phyloP scores from a whole-genome alignment of 2,113 vertebrate genomes.

The Castor canadensis region DNA sequence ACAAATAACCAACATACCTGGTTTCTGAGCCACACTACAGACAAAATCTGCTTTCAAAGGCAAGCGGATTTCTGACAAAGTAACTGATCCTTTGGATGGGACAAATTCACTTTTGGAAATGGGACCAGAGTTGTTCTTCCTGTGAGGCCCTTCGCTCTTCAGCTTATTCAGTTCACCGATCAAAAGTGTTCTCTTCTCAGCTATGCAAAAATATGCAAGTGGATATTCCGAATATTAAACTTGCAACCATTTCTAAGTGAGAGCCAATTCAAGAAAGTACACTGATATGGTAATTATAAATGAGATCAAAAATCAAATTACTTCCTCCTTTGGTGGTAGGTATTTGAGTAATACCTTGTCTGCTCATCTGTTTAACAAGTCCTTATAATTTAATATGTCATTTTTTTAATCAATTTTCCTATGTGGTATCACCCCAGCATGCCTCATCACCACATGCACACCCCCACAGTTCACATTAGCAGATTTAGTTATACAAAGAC shows the following conservation, averaged over 20 bases:
- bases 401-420: neutral
- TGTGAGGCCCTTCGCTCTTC: conserved; percentile 86
- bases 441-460: neutral
- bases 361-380: neutral
- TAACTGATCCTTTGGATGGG: conserved; percentile 92
- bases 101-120: conserved; percentile 65
- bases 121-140: conserved; percentile 77
- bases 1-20: conserved; percentile 85
- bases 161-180: conserved; percentile 91
- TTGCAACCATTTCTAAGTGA: neutral
- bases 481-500: neutral
- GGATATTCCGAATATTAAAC: neutral
- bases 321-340: neutral
- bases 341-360: neutral
- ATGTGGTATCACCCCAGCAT: rapidly evolving
- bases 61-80: conserved; percentile 92
- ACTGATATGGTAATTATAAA: neutral
- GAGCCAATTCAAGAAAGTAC: neutral
- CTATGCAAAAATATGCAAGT: conserved; percentile 78
- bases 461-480: neutral
- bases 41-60: conserved; percentile 98
- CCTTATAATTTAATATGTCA: neutral
- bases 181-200: conserved; percentile 91
- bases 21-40: conserved; percentile 90
- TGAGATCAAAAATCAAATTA: neutral